Conservation (phyloP, 2,113 vertebrate genomes). For the Gadus macrocephalus region DNA sequence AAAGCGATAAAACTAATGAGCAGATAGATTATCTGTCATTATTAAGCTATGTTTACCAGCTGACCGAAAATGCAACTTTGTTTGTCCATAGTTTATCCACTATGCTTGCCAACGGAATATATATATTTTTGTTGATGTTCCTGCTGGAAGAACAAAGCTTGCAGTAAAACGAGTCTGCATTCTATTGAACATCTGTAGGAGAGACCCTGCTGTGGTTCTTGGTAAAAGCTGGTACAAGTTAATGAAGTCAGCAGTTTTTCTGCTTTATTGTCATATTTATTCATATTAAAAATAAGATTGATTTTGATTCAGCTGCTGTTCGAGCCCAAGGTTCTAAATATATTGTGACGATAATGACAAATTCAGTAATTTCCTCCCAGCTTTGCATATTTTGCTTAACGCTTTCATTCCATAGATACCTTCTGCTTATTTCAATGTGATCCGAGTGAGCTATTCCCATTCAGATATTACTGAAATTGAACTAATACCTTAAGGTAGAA, state of each 20-base stretch:
- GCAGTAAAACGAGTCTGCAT: background rate
- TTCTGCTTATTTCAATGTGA: constrained; percentile 58
- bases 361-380: constrained; percentile 9
- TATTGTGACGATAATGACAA: constrained; percentile 28
- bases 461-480: constrained; percentile 60
- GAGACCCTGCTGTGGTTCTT: background rate
- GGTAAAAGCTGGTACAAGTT: background rate
- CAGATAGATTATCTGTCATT: background rate
- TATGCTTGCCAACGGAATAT: constrained; percentile 13
- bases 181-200: background rate
- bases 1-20: background rate
- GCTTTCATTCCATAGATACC: constrained; percentile 44
- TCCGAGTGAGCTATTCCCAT: constrained; percentile 57
- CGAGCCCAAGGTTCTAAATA: constrained; percentile 41
- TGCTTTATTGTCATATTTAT: constrained; percentile 25
- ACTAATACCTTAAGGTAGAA: constrained; percentile 57
- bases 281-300: constrained; percentile 41
- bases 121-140: constrained; percentile 29
- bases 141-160: background rate
- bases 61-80: no score
- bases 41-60: no score
- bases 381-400: constrained; percentile 35
- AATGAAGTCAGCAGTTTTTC: constrained; percentile 1
- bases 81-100: background rate
- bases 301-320: constrained; percentile 33